Percentiles rank a stretch among this genome's conserved stretches.
Evolutionary conservation across 1,140 invertebrate species (phyloP).

Genomic region (Euwallacea fornicatus): DNA sequence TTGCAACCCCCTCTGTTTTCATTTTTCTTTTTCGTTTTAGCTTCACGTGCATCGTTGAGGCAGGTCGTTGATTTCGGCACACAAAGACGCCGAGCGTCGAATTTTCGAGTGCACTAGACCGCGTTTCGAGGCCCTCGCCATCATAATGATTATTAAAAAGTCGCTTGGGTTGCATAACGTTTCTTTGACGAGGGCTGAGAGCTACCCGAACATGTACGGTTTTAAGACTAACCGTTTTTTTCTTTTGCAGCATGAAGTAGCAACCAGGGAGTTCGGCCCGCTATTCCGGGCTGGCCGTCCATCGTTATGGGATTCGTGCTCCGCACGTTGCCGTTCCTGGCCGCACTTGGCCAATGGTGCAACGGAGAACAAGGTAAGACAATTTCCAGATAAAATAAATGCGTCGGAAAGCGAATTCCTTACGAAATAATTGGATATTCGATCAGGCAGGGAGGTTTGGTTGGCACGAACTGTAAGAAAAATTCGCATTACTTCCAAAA

Average conservation of each 20-base stretch:
- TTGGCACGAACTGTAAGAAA: no score
- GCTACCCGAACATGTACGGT: neutral
- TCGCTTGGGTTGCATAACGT: constrained; percentile 13
- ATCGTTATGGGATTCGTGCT: constrained; percentile 41
- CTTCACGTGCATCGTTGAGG: neutral
- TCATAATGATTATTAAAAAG: constrained; percentile 16
- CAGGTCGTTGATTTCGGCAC: constrained; percentile 11
- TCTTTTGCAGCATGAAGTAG: constrained; percentile 43
- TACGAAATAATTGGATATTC: no score
- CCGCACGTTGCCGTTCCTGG: constrained; percentile 39
- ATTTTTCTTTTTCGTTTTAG: neutral
- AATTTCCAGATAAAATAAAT: no score
- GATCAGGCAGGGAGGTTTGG: no score
- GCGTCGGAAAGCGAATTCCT: no score
- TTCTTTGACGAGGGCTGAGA: neutral
- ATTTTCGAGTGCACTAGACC: constrained; percentile 13
- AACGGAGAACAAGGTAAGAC: constrained; percentile 43
- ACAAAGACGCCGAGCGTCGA: constrained; percentile 6
- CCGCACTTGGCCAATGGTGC: constrained; percentile 32
- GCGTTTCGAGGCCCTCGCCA: neutral
- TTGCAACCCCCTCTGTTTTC: neutral
- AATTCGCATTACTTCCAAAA: no score
- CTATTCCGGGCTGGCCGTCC: constrained; percentile 29
- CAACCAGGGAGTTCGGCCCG: constrained; percentile 28
- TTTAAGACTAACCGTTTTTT: constrained; percentile 17